These are phyloP conservation scores for Pteria penguin DNA, from an alignment of 2,888 invertebrate genomes.

Conservation along the genomic window DNA sequence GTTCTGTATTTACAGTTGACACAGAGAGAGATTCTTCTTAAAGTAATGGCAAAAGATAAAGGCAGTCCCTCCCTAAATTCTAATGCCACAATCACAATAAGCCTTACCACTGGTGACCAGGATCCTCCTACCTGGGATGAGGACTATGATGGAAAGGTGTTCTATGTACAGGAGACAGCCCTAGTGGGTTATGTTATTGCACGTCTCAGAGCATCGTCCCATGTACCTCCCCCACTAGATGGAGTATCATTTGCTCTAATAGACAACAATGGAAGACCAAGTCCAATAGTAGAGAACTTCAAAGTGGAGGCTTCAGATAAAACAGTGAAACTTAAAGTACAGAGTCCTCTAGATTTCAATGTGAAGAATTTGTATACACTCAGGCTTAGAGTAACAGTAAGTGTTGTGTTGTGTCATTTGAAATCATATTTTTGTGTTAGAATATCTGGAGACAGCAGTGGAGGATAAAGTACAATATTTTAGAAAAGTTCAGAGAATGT, in stretches of 20 bases:
- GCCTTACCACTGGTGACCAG: constrained; percentile 86
- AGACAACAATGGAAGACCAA: constrained; percentile 53
- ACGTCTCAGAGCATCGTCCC: constrained; percentile 65
- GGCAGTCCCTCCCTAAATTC: constrained; percentile 93
- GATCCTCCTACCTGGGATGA: constrained; percentile 66
- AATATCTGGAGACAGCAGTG: no score
- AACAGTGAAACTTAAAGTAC: constrained; percentile 60
- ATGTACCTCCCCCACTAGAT: constrained; percentile 57
- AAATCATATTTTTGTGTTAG: no score
- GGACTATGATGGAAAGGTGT: constrained; percentile 57
- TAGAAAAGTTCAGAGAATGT: no score
- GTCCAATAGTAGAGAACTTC: constrained; percentile 56
- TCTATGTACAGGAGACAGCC: constrained; percentile 98
- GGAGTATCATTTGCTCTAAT: constrained; percentile 61
- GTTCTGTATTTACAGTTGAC: background rate
- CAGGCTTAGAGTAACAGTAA: constrained; percentile 67
- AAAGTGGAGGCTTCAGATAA: constrained; percentile 52
- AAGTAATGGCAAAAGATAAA: constrained; percentile 98
- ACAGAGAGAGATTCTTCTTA: constrained; percentile 82
- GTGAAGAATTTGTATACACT: constrained; percentile 63
- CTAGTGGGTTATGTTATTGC: constrained; percentile 88
- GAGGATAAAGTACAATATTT: no score
- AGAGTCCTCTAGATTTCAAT: constrained; percentile 67
- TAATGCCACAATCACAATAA: constrained; percentile 98
- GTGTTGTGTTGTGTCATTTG: no score